Conservation (phyloP, 2,797 vertebrate species). For the Eulemur coronatus region DNA sequence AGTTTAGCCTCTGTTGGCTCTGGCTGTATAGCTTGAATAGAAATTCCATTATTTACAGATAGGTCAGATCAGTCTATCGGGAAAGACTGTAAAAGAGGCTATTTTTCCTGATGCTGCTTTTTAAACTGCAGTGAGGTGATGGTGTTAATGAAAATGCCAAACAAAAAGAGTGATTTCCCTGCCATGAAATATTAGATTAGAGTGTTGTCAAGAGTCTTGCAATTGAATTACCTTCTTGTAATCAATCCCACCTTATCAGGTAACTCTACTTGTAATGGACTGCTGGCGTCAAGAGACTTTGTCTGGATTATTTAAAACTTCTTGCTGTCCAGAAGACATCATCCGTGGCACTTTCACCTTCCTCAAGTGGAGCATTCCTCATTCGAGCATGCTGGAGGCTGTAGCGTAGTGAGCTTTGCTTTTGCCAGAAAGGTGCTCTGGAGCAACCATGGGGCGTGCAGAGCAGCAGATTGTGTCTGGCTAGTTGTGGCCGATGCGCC, state of each 20-base stretch:
- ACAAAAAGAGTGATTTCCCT: slow-evolving; percentile 21
- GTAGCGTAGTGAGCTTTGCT: background rate
- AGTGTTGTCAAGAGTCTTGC: background rate
- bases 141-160: slow-evolving; percentile 50
- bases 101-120: background rate
- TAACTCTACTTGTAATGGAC: slow-evolving; percentile 58
- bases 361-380: background rate
- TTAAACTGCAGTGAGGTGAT: background rate
- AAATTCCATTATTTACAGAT: background rate
- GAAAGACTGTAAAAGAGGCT: background rate
- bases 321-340: background rate
- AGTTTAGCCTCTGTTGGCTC: background rate
- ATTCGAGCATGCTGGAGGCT: background rate
- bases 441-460: background rate
- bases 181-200: slow-evolving; percentile 35
- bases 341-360: background rate
- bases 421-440: background rate
- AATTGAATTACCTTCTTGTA: slow-evolving; percentile 59
- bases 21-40: background rate
- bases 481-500: background rate
- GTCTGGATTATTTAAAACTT: slow-evolving; percentile 31
- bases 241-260: slow-evolving; percentile 55
- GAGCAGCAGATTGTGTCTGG: background rate
- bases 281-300: background rate
- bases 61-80: background rate